These are phyloP conservation scores for Neelides sp. DNA, from an alignment of 1,140 invertebrate genomes.

Conservation along the genomic window DNA sequence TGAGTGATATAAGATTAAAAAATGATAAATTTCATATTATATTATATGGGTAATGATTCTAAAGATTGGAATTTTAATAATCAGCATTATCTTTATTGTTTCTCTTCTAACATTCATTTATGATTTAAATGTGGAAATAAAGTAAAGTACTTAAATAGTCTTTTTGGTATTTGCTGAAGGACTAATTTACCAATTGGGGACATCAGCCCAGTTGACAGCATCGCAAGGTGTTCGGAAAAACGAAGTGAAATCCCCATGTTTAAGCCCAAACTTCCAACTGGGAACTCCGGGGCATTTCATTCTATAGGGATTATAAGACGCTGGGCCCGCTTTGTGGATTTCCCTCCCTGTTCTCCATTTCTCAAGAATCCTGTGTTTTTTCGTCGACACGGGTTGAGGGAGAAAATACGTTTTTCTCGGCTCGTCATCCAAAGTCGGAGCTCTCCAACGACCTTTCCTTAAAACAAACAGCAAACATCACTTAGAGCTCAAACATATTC, in stretches of 20 bases:
- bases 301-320: neutral
- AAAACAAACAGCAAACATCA: neutral
- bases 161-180: too few species aligned
- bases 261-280: neutral
- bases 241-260: conserved; percentile 3
- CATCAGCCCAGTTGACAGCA: neutral
- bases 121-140: too few species aligned
- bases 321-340: neutral
- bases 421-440: neutral
- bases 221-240: conserved; percentile 7
- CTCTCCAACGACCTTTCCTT: neutral
- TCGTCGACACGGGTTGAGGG: too few species aligned
- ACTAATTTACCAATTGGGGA: neutral
- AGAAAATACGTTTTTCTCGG: too few species aligned
- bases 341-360: neutral
- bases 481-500: too few species aligned
- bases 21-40: too few species aligned
- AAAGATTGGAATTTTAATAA: too few species aligned
- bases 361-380: neutral
- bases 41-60: too few species aligned
- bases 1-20: too few species aligned
- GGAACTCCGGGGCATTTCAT: neutral
- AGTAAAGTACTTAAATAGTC: too few species aligned
- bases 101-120: too few species aligned
- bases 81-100: too few species aligned